Base-by-base conservation (phyloP, 2,888 invertebrate species). In the Tetropium fuscum region DNA sequence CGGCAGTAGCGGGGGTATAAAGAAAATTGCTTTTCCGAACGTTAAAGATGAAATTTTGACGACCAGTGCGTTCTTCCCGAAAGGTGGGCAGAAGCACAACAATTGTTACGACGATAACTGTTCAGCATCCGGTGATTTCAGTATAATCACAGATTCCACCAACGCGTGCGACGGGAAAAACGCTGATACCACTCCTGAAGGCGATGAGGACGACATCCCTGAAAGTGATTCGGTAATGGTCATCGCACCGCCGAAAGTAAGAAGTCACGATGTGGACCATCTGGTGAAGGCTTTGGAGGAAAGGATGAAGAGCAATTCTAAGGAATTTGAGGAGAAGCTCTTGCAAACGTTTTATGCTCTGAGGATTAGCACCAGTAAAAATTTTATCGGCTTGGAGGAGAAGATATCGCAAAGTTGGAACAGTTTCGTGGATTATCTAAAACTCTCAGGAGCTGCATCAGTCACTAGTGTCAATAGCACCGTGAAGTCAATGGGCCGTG, bases 381-480 rank as follows among this genome's bases (percentile, higher is more conserved):
- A 70, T 40, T 74, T 74, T 55, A 73, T 74, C 32, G 66, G 61
- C 16, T 57, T 73, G 51, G 70, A 72, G 15, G 70, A 73, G 16
- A 68, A 67, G 41, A 66, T 72, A 32, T 63, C 63, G 18, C 63
- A 64, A 7, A 71, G 68, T 15, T 73, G 73, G 73, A 65, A 68
- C 20, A 65, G 54, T 53, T 73, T 73, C 44, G 62, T 72, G 30
- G 58, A 69, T 15, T 71, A 68, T 62, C 53, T 72, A 47, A 67
- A 62, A 43, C 59, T 54, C n/a, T 68, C 69, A 3, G 72, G 69
- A 5, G 58, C 54, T 10, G 61, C 34, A 20, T 40, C 60, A 7
- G 49, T 22, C n/a, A n/a, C n/a, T n/a, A n/a, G n/a, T n/a, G n/a
- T n/a, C 2, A 41, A 40, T 15, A 10, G 32, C 22, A 57, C 32